Base-by-base conservation (phyloP, 2,797 vertebrate genomes). In the Acanthurus leucopareius region DNA sequence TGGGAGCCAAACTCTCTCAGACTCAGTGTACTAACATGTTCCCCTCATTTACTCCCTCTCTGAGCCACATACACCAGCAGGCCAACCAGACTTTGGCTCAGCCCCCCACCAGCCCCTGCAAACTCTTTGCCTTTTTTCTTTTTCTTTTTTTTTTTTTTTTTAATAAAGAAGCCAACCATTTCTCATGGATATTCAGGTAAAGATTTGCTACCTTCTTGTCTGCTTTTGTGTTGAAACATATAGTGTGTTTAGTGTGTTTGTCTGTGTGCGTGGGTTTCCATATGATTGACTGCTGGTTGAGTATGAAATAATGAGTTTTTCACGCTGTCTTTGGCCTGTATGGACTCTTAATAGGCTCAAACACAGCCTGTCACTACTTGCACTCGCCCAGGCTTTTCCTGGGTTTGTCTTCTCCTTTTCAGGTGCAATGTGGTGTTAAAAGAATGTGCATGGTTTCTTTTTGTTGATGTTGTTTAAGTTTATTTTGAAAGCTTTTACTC, bases 21-120 rank as follows among this genome's bases (percentile, higher is more conserved):
- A 95, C 91, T 95, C 93, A 94, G 95, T 96, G 96, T 95, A 96
- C 95, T 91, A 96, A 96, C 97, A 96, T 96, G 97, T 96, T 96
- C 96, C 96, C 95, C 95, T 96, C 96, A 92, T 95, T 95, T 92
- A 94, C 94, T 94, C 92, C 93, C 87, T 94, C 91, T 94, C 92
- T 88, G 92, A 95, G 95, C 95, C 79, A 77, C 82, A 63, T 32
- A 81, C 80, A 83, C 78, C 73, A 80, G 83, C 79, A 89, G 85
- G 78, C 79, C 87, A 76, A 68, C 52, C 75, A 77, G 86, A 6
- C 32, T 35, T 35, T 35, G 32, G 32, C 32, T 35, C 1, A 35
- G 32, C 32, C 32, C 32, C 32, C 32, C 32, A 35, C 32, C 32
- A 35, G 1, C 32, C 32, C 25, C 19, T 28, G 15, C 68, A 16